phyloP scores from a whole-genome alignment of 2,888 invertebrate genomes.

The Petrolisthes cinctipes region DNA sequence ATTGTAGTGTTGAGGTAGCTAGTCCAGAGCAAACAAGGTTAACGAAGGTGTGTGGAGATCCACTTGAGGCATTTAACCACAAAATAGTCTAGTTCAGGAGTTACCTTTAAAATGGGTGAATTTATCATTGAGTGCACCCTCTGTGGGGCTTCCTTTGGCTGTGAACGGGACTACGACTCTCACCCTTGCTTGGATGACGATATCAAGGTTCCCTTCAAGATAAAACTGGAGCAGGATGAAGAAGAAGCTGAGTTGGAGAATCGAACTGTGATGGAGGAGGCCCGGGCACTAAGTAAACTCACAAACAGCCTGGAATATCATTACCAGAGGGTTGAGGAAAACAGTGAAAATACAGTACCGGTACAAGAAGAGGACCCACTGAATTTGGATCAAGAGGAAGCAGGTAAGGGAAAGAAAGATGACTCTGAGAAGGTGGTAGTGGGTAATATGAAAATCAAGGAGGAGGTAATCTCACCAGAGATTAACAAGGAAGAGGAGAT shows the following conservation, averaged over 20 bases:
- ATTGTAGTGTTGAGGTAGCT: background rate
- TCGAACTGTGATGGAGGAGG: background rate
- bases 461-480: background rate
- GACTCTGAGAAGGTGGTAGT: background rate
- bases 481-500: background rate
- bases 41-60: background rate
- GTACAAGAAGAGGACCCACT: constrained; percentile 53
- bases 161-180: constrained; percentile 51
- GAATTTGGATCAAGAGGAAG: constrained; percentile 12
- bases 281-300: background rate
- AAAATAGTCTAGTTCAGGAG: too few species aligned
- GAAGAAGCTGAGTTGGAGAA: constrained; percentile 34
- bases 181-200: constrained; percentile 58
- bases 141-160: constrained; percentile 57
- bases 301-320: background rate
- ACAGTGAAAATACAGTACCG: constrained; percentile 27
- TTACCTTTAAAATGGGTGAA: constrained; percentile 54
- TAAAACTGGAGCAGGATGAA: constrained; percentile 61
- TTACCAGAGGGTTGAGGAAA: constrained; percentile 37
- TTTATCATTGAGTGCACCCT: constrained; percentile 62
- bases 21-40: background rate
- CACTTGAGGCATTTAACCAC: too few species aligned
- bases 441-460: background rate
- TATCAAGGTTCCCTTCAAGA: constrained; percentile 52
- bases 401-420: background rate